Evolutionary conservation across 2,113 vertebrate species (phyloP).

Genomic region (Parotia lawesii): DNA sequence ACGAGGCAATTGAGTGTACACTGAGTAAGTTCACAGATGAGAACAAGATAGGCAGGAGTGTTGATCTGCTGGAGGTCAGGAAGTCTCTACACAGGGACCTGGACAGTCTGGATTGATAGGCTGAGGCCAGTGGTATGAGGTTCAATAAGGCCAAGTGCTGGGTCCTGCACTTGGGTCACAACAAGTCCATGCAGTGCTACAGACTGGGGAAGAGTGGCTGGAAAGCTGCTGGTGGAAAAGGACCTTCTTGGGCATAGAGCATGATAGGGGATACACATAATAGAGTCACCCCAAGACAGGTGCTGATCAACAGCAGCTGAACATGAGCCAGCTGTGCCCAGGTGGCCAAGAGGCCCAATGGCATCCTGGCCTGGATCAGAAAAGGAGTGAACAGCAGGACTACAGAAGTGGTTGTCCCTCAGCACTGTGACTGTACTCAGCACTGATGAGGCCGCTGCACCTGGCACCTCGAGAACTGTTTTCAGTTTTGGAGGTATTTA

Average conservation of each 20-base stretch:
- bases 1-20: fast-evolving
- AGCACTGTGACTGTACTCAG: not conserved
- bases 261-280: too few relatives aligned
- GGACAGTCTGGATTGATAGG: too few relatives aligned
- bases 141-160: fast-evolving
- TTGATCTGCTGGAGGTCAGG: not conserved
- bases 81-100: not conserved
- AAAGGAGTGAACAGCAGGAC: not conserved
- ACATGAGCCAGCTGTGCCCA: not conserved
- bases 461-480: fast-evolving
- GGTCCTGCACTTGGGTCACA: not conserved
- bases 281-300: too few relatives aligned
- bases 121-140: not conserved
- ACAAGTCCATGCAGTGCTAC: fast-evolving
- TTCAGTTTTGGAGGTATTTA: not conserved
- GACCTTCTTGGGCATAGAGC: too few relatives aligned
- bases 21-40: not conserved
- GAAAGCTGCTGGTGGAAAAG: not conserved
- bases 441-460: not conserved
- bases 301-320: not conserved
- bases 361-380: not conserved
- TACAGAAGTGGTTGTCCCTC: fast-evolving
- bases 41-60: not conserved
- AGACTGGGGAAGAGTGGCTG: not conserved
- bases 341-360: fast-evolving